Percentiles rank a stretch among this genome's conserved stretches.
phyloP scores from a whole-genome alignment of 2,113 vertebrate species.

The Embiotoca jacksoni region DNA sequence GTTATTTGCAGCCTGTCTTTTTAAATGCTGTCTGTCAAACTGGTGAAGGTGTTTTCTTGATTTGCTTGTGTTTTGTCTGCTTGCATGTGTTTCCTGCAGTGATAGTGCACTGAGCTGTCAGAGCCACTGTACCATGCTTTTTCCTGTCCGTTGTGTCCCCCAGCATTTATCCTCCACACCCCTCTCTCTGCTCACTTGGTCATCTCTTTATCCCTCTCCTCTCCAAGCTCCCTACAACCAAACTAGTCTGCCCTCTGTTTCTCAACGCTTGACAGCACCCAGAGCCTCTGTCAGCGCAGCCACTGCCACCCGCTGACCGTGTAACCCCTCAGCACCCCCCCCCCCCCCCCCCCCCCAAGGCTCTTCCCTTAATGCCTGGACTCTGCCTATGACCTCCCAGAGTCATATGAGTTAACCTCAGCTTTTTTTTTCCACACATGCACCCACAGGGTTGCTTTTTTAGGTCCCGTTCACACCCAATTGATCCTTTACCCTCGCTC shows the following conservation, averaged over 20 bases:
- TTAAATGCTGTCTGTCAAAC: no score
- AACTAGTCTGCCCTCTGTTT: constrained; percentile 28
- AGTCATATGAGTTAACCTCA: constrained; percentile 67
- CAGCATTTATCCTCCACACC: constrained; percentile 30
- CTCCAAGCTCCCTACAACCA: constrained; percentile 10
- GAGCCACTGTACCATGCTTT: background rate
- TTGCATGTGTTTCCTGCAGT: background rate
- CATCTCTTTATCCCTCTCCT: constrained; percentile 42
- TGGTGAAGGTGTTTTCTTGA: no score
- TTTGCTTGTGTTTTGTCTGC: background rate
- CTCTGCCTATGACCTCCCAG: constrained; percentile 47
- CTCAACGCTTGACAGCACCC: constrained; percentile 45
- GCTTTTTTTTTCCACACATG: constrained; percentile 41
- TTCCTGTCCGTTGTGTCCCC: constrained; percentile 9
- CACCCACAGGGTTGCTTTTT: constrained; percentile 23
- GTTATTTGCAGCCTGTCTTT: no score
- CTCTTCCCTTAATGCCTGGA: constrained; percentile 35
- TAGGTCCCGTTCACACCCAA: constrained; percentile 43
- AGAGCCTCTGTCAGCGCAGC: constrained; percentile 37
- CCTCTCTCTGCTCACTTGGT: constrained; percentile 31
- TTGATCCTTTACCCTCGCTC: constrained; percentile 40
- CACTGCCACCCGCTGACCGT: constrained; percentile 23
- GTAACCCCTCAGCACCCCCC: background rate
- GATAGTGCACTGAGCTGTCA: no score
- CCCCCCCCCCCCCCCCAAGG: background rate